Evolutionary conservation across 2,888 invertebrate genomes (phyloP), one percentile per base, ranked within the genome.

Genomic region (Patella pellucida): DNA sequence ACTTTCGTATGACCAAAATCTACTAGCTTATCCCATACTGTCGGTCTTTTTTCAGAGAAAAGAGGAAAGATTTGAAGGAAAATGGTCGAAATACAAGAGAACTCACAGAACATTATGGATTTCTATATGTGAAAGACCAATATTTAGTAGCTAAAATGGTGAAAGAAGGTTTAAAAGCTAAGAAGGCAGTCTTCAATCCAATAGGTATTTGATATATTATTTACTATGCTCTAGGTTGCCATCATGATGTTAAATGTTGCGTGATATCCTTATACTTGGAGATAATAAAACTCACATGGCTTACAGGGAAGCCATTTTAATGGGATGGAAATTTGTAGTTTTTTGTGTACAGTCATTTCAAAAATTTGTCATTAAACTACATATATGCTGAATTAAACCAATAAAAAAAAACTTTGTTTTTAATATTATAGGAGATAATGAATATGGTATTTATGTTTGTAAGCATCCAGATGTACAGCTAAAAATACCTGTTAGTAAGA

Each of bases 391-490:
- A 41, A 41, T 41, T 41, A 9, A n/a, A n/a, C n/a, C n/a, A n/a
- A n/a, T 4, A 9, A 41, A 41, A 41, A 41, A 9, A 9, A 41
- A 41, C 41, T 41, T 41, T 41, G 4, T 41, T 9, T 41, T 41
- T 41, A 41, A 41, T 41, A 41, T 80, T 78, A 3, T 72, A 87
- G 87, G 87, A 54, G 80, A 85, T 76, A 82, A 84, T 76, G 85
- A 84, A 62, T 77, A 81, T 71, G 87, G 86, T 27, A 80, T 86
- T 3, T 85, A 85, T 75, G 68, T 87, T 27, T 85, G 82, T 76
- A 81, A 83, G 71, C 85, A 85, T 82, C 85, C 85, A 69, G 87
- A 87, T 79, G 79, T 87, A 19, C 85, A 85, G 72, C 75, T 86
- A 16, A 75, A 78, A 62, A 50, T 81, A 41, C 84, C 83, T 14